phyloP scores from a whole-genome alignment of 2,113 vertebrate genomes.

The Ammospiza caudacuta region DNA sequence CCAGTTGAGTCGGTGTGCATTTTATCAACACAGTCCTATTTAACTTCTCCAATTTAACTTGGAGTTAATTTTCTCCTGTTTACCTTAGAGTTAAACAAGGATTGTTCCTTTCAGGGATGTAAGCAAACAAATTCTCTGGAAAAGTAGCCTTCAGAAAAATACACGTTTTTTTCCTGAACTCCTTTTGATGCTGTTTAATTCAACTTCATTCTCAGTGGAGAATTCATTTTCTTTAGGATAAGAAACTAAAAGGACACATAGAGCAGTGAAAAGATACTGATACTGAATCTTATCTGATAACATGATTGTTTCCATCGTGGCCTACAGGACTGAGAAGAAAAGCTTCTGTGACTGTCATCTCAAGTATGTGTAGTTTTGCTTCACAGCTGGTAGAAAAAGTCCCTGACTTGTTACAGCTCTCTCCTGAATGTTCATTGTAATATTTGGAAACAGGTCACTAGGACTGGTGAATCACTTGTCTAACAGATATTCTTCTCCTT shows the following conservation, averaged over 20 bases:
- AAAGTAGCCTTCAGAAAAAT: not conserved
- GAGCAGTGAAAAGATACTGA: not conserved
- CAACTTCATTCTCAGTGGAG: not conserved
- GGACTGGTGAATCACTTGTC: not conserved
- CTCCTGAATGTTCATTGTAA: not conserved
- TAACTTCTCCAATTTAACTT: not conserved
- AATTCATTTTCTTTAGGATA: not conserved
- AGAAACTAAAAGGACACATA: not conserved
- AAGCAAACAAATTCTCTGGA: not conserved
- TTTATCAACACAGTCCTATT: not conserved
- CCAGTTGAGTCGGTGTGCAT: fast-evolving
- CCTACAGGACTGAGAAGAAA: not conserved
- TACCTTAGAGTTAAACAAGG: not conserved
- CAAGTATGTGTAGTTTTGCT: not conserved
- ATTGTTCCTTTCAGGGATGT: not conserved
- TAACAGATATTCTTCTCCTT: not conserved
- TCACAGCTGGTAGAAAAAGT: not conserved
- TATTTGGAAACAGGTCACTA: not conserved
- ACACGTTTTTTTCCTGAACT: not conserved
- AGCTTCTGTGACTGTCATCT: not conserved
- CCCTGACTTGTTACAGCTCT: not conserved
- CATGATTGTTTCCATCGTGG: not conserved
- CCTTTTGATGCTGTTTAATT: not conserved
- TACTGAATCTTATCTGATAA: not conserved
- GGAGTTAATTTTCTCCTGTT: no score